Evolutionary conservation across 2,888 invertebrate species (phyloP).

Genomic region (Tetragonisca angustula): DNA sequence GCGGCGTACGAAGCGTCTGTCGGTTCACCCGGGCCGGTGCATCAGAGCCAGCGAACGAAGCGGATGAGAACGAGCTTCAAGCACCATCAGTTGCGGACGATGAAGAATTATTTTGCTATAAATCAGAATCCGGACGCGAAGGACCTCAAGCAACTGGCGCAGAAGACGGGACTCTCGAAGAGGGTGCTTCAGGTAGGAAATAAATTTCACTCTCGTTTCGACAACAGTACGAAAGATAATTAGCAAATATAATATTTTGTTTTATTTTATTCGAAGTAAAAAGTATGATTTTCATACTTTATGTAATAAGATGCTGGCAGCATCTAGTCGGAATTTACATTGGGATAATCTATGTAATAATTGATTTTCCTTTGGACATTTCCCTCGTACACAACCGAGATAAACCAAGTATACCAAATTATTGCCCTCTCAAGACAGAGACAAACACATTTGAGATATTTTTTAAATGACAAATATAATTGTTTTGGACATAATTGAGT

Average conservation of each 20-base stretch:
- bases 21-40: conserved; percentile 89
- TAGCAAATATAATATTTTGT: neutral
- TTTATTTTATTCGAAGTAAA: neutral
- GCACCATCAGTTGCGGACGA: conserved; percentile 98
- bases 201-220: conserved; percentile 27
- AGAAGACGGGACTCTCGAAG: conserved; percentile 99
- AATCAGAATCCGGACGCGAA: conserved; percentile 99
- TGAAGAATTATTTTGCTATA: conserved; percentile 99
- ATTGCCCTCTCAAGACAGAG: too few relatives aligned
- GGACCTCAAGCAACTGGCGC: conserved; percentile 98
- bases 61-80: conserved; percentile 99
- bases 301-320: neutral
- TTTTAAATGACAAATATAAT: too few relatives aligned
- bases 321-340: neutral
- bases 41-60: conserved; percentile 91
- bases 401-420: too few relatives aligned
- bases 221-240: neutral
- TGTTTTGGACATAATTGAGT: too few relatives aligned
- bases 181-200: conserved; percentile 96
- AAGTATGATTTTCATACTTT: too few relatives aligned
- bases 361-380: neutral
- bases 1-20: conserved; percentile 90
- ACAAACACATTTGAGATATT: too few relatives aligned
- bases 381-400: neutral
- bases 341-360: neutral